A percentile compares a stretch with the other conserved stretches of the same genome.
These are phyloP conservation scores for Podotricha telesiphe DNA, from an alignment of 2,888 invertebrate species.

Conservation along the genomic window DNA sequence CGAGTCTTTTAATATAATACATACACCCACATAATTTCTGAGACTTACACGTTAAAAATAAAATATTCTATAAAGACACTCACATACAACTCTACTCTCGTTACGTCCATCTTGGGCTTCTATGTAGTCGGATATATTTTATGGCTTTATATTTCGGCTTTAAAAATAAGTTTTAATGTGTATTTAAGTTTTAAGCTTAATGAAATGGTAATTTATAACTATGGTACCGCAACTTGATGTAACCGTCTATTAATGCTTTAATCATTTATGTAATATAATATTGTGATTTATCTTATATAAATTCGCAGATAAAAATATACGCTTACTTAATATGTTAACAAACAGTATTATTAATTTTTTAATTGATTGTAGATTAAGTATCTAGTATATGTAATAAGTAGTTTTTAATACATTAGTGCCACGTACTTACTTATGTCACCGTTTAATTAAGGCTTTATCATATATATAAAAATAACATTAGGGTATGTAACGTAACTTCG, in stretches of 20 bases:
- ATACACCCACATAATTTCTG: not conserved
- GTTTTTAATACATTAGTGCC: not conserved
- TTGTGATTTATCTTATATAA: not conserved
- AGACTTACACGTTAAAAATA: not conserved
- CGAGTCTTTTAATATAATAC: not conserved
- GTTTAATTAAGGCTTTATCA: conserved; percentile 27
- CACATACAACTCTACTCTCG: not conserved
- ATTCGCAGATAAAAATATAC: not conserved
- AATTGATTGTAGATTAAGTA: not conserved
- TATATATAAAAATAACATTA: conserved; percentile 42
- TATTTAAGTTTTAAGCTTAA: not conserved
- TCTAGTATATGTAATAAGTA: conserved; percentile 3
- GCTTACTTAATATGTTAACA: conserved; percentile 12
- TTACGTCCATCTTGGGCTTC: not conserved
- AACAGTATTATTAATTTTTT: conserved; percentile 2
- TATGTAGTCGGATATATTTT: conserved; percentile 3
- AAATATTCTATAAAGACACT: not conserved
- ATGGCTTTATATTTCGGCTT: conserved; percentile 2
- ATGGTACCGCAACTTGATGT: conserved; percentile 3
- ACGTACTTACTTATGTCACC: not conserved
- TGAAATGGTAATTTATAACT: not conserved
- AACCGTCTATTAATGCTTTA: conserved; percentile 17
- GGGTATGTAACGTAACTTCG: conserved; percentile 35
- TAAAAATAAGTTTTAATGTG: conserved; percentile 2
- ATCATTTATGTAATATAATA: not conserved